These are phyloP conservation scores for Loris lydekkerianus DNA, from an alignment of 2,797 vertebrate genomes.

Conservation along the genomic window DNA sequence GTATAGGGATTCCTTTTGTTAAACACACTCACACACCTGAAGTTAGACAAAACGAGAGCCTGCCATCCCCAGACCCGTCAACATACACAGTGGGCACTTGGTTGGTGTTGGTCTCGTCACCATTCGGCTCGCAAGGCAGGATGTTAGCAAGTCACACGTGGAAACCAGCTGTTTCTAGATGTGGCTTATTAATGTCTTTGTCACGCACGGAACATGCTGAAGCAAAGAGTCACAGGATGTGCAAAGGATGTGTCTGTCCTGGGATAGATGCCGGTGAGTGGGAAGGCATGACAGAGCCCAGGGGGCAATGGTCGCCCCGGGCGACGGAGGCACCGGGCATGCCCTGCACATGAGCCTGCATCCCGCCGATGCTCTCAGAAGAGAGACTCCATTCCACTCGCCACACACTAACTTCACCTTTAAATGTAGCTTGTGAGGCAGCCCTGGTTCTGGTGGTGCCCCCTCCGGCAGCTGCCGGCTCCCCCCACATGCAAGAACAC, in stretches of 20 bases:
- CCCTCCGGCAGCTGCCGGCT: background rate
- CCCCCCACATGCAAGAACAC: fast-evolving
- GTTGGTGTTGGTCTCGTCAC: conserved; percentile 90
- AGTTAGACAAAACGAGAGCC: conserved; percentile 65
- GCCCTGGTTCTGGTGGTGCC: background rate
- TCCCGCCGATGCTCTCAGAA: background rate
- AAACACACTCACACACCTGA: conserved; percentile 71
- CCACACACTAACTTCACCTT: conserved; percentile 37
- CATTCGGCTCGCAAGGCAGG: conserved; percentile 83
- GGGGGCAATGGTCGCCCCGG: background rate
- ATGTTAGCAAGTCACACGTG: background rate
- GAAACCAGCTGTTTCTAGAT: conserved; percentile 53
- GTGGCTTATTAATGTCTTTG: conserved; percentile 45
- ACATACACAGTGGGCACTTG: conserved; percentile 85
- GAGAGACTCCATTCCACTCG: background rate
- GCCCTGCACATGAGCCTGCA: background rate
- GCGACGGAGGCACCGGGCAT: too few relatives aligned
- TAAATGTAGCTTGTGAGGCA: conserved; percentile 53
- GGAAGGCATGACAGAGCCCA: background rate
- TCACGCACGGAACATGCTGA: conserved; percentile 83
- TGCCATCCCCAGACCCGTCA: conserved; percentile 55
- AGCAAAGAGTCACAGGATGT: conserved; percentile 86
- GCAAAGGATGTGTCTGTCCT: conserved; percentile 85
- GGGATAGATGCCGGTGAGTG: conserved; percentile 84
- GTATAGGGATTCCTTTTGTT: conserved; percentile 75